Conservation (phyloP, 2,888 invertebrate species). For the Drosophila macrospina region DNA sequence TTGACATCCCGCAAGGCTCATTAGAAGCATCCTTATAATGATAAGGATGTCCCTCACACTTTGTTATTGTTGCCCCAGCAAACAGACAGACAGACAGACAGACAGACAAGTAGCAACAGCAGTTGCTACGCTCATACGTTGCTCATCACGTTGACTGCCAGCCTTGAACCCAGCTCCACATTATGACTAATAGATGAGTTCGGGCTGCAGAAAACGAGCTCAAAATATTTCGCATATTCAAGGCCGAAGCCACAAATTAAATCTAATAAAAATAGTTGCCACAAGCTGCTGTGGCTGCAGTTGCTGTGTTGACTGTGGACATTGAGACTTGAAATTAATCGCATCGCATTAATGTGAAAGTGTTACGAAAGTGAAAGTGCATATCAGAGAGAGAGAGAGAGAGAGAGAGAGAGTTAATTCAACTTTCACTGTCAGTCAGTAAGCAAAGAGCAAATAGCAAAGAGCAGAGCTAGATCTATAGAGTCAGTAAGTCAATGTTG, state of each 20-base stretch:
- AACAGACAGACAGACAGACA: background rate
- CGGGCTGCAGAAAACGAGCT: background rate
- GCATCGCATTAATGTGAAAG: no score
- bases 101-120: no score
- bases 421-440: no score
- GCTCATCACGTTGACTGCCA: slow-evolving; percentile 11
- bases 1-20: slow-evolving; percentile 68
- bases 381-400: no score
- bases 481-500: no score
- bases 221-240: slow-evolving; percentile 5
- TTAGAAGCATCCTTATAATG: slow-evolving; percentile 56
- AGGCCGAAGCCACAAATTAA: background rate
- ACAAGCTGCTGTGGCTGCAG: background rate
- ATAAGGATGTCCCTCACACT: slow-evolving; percentile 16
- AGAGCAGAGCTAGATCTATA: no score
- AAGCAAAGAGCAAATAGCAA: no score
- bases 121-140: slow-evolving; percentile 1
- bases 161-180: slow-evolving; percentile 5
- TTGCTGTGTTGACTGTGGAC: no score
- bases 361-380: no score
- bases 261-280: background rate
- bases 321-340: no score
- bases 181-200: slow-evolving; percentile 13
- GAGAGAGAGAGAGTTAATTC: no score
- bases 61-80: slow-evolving; percentile 5